A percentile compares a stretch with the other conserved stretches of the same genome.
phyloP scores from a whole-genome alignment of 2,113 vertebrate species.

The Microcebus murinus region DNA sequence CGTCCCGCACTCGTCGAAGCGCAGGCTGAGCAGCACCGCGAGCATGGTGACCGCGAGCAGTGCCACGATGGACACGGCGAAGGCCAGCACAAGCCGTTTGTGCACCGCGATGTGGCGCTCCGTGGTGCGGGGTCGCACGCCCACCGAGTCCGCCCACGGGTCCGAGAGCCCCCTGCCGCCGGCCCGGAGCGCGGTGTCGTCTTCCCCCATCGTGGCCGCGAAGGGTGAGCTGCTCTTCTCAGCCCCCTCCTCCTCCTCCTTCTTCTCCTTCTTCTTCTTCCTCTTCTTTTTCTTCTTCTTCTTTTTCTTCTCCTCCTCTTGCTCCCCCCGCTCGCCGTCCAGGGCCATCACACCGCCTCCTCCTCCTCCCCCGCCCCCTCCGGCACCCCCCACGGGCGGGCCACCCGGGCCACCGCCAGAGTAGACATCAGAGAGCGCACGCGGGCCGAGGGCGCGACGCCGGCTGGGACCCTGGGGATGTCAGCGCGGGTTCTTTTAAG shows the following conservation, averaged over 20 bases:
- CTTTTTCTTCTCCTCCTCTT: conserved; percentile 75
- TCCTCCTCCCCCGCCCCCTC: conserved; percentile 79
- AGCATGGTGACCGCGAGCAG: conserved; percentile 93
- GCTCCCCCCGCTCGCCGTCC: conserved; percentile 84
- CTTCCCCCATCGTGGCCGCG: conserved; percentile 89
- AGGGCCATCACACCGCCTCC: conserved; percentile 85
- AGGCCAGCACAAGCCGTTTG: conserved; percentile 92
- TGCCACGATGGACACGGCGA: conserved; percentile 94
- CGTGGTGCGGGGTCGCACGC: conserved; percentile 91
- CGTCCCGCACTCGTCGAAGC: conserved; percentile 92
- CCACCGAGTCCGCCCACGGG: conserved; percentile 92
- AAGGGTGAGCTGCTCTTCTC: conserved; percentile 78
- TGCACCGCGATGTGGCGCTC: conserved; percentile 94
- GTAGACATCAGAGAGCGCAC: conserved; percentile 57
- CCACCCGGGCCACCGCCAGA: neutral
- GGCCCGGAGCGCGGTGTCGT: conserved; percentile 88
- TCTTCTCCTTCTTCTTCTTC: conserved; percentile 48
- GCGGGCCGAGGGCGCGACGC: conserved; percentile 17
- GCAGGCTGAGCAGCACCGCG: conserved; percentile 92
- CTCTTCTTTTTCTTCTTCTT: conserved; percentile 73
- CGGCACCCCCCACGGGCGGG: conserved; percentile 77
- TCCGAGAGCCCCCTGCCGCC: conserved; percentile 89
- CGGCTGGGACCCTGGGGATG: neutral
- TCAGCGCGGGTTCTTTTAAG: neutral
- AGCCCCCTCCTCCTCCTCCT: conserved; percentile 63